Percentiles rank a stretch among this genome's conserved stretches.
Evolutionary conservation across 1,140 invertebrate species (phyloP).

Genomic region (Ceratosolen solmsi): DNA sequence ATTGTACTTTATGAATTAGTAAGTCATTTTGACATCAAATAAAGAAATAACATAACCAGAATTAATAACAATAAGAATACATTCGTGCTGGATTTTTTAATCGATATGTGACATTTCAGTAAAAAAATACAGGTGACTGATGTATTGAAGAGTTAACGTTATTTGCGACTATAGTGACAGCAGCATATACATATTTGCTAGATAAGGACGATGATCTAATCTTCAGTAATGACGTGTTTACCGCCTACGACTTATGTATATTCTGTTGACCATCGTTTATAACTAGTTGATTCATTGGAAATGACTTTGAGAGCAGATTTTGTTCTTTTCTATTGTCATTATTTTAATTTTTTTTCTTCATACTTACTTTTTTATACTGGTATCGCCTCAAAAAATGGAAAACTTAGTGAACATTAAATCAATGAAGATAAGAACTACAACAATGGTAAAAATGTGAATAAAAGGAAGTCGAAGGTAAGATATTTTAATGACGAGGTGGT

Average conservation of each 20-base stretch:
- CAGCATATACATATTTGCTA: conserved; percentile 8
- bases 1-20: no score
- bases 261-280: conserved; percentile 12
- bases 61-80: no score
- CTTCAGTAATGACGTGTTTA: conserved; percentile 34
- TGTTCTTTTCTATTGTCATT: no score
- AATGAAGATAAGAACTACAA: neutral
- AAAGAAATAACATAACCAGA: no score
- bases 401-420: neutral
- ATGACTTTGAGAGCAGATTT: neutral
- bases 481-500: neutral
- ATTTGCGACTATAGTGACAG: no score
- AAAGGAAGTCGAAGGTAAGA: conserved; percentile 45
- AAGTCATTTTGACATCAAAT: no score
- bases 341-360: neutral
- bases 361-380: neutral
- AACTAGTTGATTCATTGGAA: neutral
- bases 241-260: neutral
- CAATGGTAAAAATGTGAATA: conserved; percentile 40
- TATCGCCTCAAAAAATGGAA: no score
- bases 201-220: conserved; percentile 37
- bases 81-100: no score
- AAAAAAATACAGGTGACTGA: no score
- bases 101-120: no score
- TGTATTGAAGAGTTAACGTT: no score